These are phyloP conservation scores for Diogma glabrata DNA, from an alignment of 2,888 invertebrate species.

Conservation along the genomic window DNA sequence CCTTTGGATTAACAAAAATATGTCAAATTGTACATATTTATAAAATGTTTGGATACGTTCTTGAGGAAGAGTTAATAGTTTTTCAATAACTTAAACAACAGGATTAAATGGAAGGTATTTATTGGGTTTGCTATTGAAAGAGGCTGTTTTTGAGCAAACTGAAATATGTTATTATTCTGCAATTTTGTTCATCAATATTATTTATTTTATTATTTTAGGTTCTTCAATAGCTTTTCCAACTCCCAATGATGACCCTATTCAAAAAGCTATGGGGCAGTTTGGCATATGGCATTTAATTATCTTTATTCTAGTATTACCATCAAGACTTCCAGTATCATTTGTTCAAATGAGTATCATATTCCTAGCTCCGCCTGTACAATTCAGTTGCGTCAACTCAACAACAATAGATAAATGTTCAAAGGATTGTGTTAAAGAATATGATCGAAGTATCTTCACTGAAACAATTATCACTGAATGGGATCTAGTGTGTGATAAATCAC, in stretches of 20 bases:
- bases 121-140: too few species aligned
- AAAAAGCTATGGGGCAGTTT: slow-evolving; percentile 56
- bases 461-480: slow-evolving; percentile 68
- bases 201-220: too few species aligned
- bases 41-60: too few species aligned
- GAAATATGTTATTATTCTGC: too few species aligned
- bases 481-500: slow-evolving; percentile 53
- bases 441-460: slow-evolving; percentile 53
- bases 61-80: too few species aligned
- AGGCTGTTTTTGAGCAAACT: too few species aligned
- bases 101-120: too few species aligned
- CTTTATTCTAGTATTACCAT: slow-evolving; percentile 53
- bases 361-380: slow-evolving; percentile 54
- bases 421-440: slow-evolving; percentile 49
- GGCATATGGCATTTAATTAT: slow-evolving; percentile 66
- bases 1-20: too few species aligned
- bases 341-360: slow-evolving; percentile 70
- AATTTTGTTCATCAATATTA: too few species aligned
- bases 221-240: too few species aligned
- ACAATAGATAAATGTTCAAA: slow-evolving; percentile 35
- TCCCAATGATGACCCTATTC: slow-evolving; percentile 61
- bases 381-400: slow-evolving; percentile 39
- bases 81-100: too few species aligned
- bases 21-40: too few species aligned
- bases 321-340: slow-evolving; percentile 71